Base-by-base conservation (phyloP, 2,888 invertebrate species). In the Hypsopygia costalis region DNA sequence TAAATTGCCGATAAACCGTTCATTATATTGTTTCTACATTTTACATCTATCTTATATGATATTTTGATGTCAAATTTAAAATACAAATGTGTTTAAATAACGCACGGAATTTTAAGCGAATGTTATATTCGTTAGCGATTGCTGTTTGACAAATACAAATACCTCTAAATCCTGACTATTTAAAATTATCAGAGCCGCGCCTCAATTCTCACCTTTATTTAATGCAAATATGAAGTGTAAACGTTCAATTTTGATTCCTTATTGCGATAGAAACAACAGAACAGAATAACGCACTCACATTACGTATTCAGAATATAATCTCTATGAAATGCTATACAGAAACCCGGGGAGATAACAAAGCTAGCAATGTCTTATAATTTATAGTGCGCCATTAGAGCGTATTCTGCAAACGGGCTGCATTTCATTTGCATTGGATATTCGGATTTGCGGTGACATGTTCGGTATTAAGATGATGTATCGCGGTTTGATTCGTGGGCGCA, bases 381-480 rank as follows among this genome's bases (percentile, higher is more conserved):
- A 87, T 81, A 62, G 74, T 63, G 55, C 57, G 63, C 75, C 78
- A 83, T 85, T 87, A 83, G 72, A 69, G 38, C 34, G 32, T 75
- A 75, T 69, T 73, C 69, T 64, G 68, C 65, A 71, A 65, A 71
- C 65, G 68, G 62, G 62, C 62, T 63, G 70, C 72, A 66, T 80
- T 80, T 75, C 79, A 88, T 88, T 88, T 85, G 86, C 85, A 87
- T 80, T 82, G 75, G 77, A 79, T 71, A 81, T 80, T 77, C 62
- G 76, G 76, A 85, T 83, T 85, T 80, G 81, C 79, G 70, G 73
- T 80, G 86, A 86, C 86, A 76, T 68, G 73, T 72, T 68, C 77
- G 78, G 82, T 83, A 86, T 83, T 86, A 81, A 81, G 74, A 85
- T 88, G 86, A 87, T 82, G 78, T 72, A 87, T 83, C 62, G 80